phyloP scores from a whole-genome alignment of 92 coral and sea anemone genomes.

The Plumapathes pennacea region DNA sequence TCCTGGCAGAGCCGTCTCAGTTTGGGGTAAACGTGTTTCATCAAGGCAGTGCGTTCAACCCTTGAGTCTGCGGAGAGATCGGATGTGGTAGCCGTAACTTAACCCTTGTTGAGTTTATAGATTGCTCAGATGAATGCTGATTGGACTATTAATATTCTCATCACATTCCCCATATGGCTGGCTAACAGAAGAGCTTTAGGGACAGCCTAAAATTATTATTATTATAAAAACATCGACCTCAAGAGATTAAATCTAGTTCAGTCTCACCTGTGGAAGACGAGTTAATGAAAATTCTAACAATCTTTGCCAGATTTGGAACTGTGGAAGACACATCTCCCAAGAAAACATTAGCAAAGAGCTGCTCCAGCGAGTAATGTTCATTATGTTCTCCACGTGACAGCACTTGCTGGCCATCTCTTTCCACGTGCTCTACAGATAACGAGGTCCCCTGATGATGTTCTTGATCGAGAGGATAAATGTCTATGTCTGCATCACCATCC shows the following conservation, averaged over 20 bases:
- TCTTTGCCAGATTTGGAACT: slow-evolving; percentile 56
- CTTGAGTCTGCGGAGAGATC: slow-evolving; percentile 53
- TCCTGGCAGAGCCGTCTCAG: slow-evolving; percentile 70
- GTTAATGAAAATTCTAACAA: slow-evolving; percentile 64
- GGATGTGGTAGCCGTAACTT: not conserved
- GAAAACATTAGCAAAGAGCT: slow-evolving; percentile 52
- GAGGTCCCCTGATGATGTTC: slow-evolving; percentile 19
- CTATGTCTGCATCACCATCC: slow-evolving; percentile 31
- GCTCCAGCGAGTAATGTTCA: too few species aligned
- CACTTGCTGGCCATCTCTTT: slow-evolving; percentile 34
- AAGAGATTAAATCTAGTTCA: too few species aligned
- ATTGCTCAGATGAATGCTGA: too few species aligned
- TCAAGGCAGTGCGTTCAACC: slow-evolving; percentile 75
- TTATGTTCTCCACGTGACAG: too few species aligned
- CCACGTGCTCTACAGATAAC: slow-evolving; percentile 5
- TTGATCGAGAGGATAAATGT: slow-evolving; percentile 59
- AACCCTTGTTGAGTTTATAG: too few species aligned
- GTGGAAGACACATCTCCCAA: slow-evolving; percentile 56
- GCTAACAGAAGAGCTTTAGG: too few species aligned
- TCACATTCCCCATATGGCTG: too few species aligned
- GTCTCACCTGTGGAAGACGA: slow-evolving; percentile 76
- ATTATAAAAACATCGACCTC: too few species aligned
- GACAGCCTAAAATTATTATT: too few species aligned
- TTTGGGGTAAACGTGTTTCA: slow-evolving; percentile 76
- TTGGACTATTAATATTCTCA: too few species aligned